Base-by-base conservation (phyloP, 2,113 vertebrate species). In the Syngnathus scovelli region DNA sequence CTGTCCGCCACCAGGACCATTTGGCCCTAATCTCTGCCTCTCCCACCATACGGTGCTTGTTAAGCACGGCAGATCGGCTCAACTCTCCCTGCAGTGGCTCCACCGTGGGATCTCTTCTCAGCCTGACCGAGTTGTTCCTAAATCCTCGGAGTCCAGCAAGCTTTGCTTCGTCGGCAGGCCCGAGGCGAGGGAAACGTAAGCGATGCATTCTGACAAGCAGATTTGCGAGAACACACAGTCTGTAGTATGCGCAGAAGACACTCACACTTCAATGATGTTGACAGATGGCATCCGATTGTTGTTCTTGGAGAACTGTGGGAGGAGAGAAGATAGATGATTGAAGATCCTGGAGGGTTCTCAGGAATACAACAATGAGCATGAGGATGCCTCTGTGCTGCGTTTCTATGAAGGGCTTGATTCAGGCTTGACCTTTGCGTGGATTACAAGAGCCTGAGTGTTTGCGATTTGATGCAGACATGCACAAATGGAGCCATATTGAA, bases 241-340 rank as follows among this genome's bases (percentile, higher is more conserved):
- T 74, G 79, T 68, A 33, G 51, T 52, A 72, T 63, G 64, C 69
- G 74, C 70, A 80, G 66, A 69, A 55, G 80, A 44, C 65, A 68
- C 77, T 90, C 89, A 91, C 87, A 91, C 89, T 77, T 90, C 86
- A 27, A 90, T 91, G 83, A 91, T 89, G 86, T 90, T 90, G 79
- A 91, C 87, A 73, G 89, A 91, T 76, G 87, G 82, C 74, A 81
- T 87, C 79, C 84, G 74, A 60, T 88, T 89, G 82, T 87, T 90
- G 79, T 90, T 90, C 74, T 86, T 82, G 74, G 86, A 80, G 65
- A 85, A 83, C 89, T 91, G 88, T 49, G 64, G 75, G 70, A 66
- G 68, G n/a, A 70, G 16, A 83, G 67, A 81, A 74, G 67, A 81
- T 1, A 51, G 39, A 72, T 55, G 48, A 64, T 51, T 78, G 67